Percentiles rank a stretch among this genome's conserved stretches.
Evolutionary conservation across 1,140 invertebrate species (phyloP).

Genomic region (Onthophagus taurus): DNA sequence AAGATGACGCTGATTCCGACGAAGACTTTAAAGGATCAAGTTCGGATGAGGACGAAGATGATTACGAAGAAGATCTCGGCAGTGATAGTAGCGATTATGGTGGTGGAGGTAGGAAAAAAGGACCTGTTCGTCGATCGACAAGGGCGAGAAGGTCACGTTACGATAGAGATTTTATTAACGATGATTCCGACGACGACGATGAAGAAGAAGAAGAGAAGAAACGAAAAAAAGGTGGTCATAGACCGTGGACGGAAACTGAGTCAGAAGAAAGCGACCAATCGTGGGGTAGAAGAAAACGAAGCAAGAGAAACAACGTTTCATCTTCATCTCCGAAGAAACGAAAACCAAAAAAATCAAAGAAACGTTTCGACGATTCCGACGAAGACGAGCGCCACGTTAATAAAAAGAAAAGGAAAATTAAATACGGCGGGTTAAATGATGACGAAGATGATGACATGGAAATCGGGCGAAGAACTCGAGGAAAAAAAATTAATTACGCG

Average conservation of each 20-base stretch:
- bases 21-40: slow-evolving; percentile 75
- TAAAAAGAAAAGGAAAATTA: slow-evolving; percentile 37
- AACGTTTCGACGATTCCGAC: slow-evolving; percentile 38
- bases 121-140: slow-evolving; percentile 46
- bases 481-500: slow-evolving; percentile 61
- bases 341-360: slow-evolving; percentile 43
- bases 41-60: slow-evolving; percentile 38
- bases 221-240: slow-evolving; percentile 44
- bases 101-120: slow-evolving; percentile 36
- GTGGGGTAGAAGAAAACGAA: slow-evolving; percentile 42
- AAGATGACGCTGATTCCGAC: slow-evolving; percentile 66
- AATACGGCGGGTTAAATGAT: slow-evolving; percentile 44
- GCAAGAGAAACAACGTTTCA: neutral
- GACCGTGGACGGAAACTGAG: slow-evolving; percentile 45
- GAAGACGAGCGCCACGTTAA: slow-evolving; percentile 41
- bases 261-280: slow-evolving; percentile 49
- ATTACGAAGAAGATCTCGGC: slow-evolving; percentile 46
- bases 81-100: slow-evolving; percentile 48
- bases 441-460: slow-evolving; percentile 43
- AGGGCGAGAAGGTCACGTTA: slow-evolving; percentile 46
- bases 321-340: slow-evolving; percentile 25
- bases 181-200: slow-evolving; percentile 49
- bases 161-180: slow-evolving; percentile 50
- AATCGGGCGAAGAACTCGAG: slow-evolving; percentile 48
- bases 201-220: slow-evolving; percentile 45